Base-by-base conservation (phyloP, 2,797 vertebrate species). In the Malurus leucopterus region DNA sequence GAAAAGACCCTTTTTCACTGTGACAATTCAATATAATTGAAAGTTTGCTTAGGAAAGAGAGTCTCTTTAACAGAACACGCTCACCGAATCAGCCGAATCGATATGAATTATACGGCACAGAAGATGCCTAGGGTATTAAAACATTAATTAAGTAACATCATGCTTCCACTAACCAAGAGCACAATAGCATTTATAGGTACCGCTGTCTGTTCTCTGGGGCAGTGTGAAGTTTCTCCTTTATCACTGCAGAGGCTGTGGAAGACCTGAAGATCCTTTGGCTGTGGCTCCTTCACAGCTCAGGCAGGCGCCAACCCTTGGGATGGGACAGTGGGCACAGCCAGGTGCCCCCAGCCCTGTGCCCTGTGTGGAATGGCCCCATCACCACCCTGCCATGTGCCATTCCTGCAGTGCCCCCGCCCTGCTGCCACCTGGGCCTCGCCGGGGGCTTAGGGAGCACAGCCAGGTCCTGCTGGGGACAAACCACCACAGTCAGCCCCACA, bases 121-220 rank as follows among this genome's bases (percentile, higher is more conserved):
- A 84, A 91, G 91, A 95, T 91, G 88, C 93, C 93, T 95, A 92
- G 95, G 95, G 92, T 95, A 94, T 93, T 95, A 91, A 95, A 94
- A 93, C 90, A 94, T 95, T 95, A 95, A 94, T 95, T 95, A 94
- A 95, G 93, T 94, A 93, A 95, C 94, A 95, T 93, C 91, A 88
- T 93, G 94, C 94, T 94, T 93, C 93, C 90, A 88, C 94, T 88
- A 91, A 94, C 92, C 93, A 86, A 79, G 84, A 94, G 94, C 92
- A 92, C 90, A 86, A 67, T 80, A 81, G 83, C 94, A 53, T 90
- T 91, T 86, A 90, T 81, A 80, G 83, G 92, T 86, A 89, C 79
- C 0, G 34, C 91, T 83, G 1, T 64, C 91, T 86, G 65, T 62
- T 86, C 91, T 89, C 89, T 53, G 80, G 91, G 83, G 91, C 38